A percentile compares a stretch with the other conserved stretches of the same genome.
These are phyloP conservation scores for Torymus aiolomorphi DNA, from an alignment of 2,888 invertebrate genomes.

Conservation along the genomic window DNA sequence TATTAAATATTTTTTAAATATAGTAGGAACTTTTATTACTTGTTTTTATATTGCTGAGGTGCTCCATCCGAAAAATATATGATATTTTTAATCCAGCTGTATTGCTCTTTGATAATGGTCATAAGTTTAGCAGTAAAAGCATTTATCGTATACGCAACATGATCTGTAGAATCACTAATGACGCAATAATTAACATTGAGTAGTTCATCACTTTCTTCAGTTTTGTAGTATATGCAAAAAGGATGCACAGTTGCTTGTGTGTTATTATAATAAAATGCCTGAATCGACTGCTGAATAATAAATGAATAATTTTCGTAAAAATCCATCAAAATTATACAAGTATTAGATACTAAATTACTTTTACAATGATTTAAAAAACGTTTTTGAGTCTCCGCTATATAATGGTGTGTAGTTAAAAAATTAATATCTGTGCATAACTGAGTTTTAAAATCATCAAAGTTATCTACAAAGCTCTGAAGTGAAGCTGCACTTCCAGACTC, in stretches of 20 bases:
- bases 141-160: neutral
- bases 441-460: conserved; percentile 34
- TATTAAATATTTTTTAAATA: conserved; percentile 2
- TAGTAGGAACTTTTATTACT: conserved; percentile 21
- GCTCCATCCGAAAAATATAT: conserved; percentile 29
- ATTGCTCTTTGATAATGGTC: conserved; percentile 3
- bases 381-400: conserved; percentile 33
- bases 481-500: neutral
- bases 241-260: conserved; percentile 31
- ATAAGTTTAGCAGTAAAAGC: conserved; percentile 11
- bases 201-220: too few species aligned
- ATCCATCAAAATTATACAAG: conserved; percentile 43
- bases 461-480: conserved; percentile 1
- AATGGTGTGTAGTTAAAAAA: conserved; percentile 46
- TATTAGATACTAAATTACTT: conserved; percentile 42
- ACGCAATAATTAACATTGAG: neutral
- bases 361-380: conserved; percentile 40
- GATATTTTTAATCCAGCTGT: conserved; percentile 3
- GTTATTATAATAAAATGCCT: conserved; percentile 29
- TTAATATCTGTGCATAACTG: conserved; percentile 32
- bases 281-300: conserved; percentile 33
- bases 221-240: conserved; percentile 24
- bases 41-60: conserved; percentile 31
- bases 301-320: conserved; percentile 36
- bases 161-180: neutral